These are phyloP conservation scores for Kuschelorhynchus macadamiae DNA, from an alignment of 2,888 invertebrate species.

Conservation along the genomic window DNA sequence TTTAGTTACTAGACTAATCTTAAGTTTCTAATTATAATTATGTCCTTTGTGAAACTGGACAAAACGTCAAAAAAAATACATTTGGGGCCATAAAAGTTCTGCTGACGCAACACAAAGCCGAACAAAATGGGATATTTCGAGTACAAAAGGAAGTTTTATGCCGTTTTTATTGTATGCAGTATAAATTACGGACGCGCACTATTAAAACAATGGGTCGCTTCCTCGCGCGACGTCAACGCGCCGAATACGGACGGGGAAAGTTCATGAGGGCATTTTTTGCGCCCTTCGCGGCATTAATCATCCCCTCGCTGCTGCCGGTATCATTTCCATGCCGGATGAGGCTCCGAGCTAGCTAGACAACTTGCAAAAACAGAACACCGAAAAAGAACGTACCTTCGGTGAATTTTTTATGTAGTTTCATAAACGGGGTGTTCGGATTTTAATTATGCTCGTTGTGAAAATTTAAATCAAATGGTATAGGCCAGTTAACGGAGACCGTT, in stretches of 20 bases:
- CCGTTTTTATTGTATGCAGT: constrained; percentile 54
- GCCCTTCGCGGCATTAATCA: constrained; percentile 53
- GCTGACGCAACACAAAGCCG: constrained; percentile 9
- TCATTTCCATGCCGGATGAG: constrained; percentile 38
- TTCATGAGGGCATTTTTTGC: constrained; percentile 54
- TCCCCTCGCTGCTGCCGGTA: constrained; percentile 35
- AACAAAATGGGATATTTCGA: constrained; percentile 31
- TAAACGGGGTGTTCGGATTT: too few relatives aligned
- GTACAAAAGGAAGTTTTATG: constrained; percentile 49
- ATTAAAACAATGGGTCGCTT: constrained; percentile 55
- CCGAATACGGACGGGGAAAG: constrained; percentile 36
- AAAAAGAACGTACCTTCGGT: too few relatives aligned
- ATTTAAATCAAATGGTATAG: too few relatives aligned
- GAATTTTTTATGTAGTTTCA: too few relatives aligned
- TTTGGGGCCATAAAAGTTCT: constrained; percentile 11
- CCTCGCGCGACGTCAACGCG: constrained; percentile 50
- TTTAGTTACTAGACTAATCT: too few relatives aligned
- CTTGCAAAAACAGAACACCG: too few relatives aligned
- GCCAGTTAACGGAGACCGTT: too few relatives aligned
- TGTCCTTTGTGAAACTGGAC: too few relatives aligned
- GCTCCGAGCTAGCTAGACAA: too few relatives aligned
- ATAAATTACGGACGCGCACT: constrained; percentile 55
- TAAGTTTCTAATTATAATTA: too few relatives aligned
- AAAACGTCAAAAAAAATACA: too few relatives aligned
- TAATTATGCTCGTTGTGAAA: too few relatives aligned